Percentiles rank a stretch among this genome's conserved stretches.
These are phyloP conservation scores for Diprion similis DNA, from an alignment of 1,140 invertebrate species.

Conservation along the genomic window DNA sequence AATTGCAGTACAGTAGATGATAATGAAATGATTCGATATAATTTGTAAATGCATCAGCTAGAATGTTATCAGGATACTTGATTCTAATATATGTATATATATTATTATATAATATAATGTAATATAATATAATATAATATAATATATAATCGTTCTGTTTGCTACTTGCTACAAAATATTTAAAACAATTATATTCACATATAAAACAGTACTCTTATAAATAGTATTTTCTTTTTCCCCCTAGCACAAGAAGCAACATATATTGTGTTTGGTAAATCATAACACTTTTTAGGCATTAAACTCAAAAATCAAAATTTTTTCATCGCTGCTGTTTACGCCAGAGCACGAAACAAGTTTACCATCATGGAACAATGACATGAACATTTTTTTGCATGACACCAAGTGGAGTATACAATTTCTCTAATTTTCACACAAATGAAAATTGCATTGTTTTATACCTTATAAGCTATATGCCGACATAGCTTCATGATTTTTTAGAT, in stretches of 20 bases:
- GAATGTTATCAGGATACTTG: background rate
- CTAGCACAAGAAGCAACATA: constrained; percentile 22
- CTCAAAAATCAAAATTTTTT: constrained; percentile 32
- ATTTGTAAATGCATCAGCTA: too few relatives aligned
- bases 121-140: too few relatives aligned
- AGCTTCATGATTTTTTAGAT: constrained; percentile 20
- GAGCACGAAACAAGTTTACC: background rate
- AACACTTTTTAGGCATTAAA: constrained; percentile 29
- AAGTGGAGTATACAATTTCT: background rate
- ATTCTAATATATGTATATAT: background rate
- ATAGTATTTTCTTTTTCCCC: constrained; percentile 22
- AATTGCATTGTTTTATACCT: constrained; percentile 9
- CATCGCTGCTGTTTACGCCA: constrained; percentile 13
- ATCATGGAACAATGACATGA: too few relatives aligned
- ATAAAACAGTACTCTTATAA: background rate
- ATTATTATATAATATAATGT: too few relatives aligned
- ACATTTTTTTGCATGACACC: too few relatives aligned
- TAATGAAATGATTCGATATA: too few relatives aligned
- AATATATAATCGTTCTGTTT: background rate
- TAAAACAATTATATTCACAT: background rate
- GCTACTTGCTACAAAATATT: background rate
- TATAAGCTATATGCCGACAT: background rate
- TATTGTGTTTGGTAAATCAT: constrained; percentile 26
- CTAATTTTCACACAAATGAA: background rate
- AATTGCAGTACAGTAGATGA: too few relatives aligned